Base-by-base conservation (phyloP, 2,888 invertebrate species). In the Malthinus flaveolus region DNA sequence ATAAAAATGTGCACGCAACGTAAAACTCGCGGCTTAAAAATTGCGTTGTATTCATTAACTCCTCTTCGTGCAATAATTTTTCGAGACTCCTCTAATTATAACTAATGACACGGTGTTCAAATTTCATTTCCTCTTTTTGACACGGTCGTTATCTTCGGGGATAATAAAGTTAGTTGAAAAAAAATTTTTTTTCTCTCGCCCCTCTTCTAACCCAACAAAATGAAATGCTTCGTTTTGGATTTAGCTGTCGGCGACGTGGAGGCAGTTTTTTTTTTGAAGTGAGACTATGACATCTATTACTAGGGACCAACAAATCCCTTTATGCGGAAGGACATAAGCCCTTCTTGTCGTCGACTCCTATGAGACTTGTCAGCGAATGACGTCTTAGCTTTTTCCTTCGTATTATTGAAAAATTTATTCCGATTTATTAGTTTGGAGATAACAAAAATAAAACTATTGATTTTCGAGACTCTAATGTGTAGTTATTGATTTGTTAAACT, bases 261-360 rank as follows among this genome's bases (percentile, higher is more conserved):
- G 60, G 53, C 56, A 56, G 45, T 23, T 23, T 23, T 23, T 23
- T 23, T 23, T 60, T 56, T 52, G 52, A 60, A 60, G 59, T 51
- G 62, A 58, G 63, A 64, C 62, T 62, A 64, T 65, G 63, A 65
- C 65, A 65, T 65, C 63, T 65, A 65, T 65, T 64, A 65, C 62
- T 39, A 37, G 60, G 56, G 63, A 62, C 58, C 65, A 47, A 58
- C 60, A 64, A 65, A 65, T 65, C 63, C 65, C 54, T 35, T 51
- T 58, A 56, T 56, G 58, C 56, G 57, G 52, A 56, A 65, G 65
- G 63, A 65, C 65, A 64, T 65, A 65, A 65, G 65, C 65, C 23
- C 61, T 47, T 46, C 59, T 60, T 65, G 63, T 65, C 65, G 62
- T 44, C 53, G 56, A 50, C 52, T 65, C 65, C 65, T 63, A 37